These are phyloP conservation scores for Acronicta alni DNA, from an alignment of 2,888 invertebrate genomes.

Conservation along the genomic window DNA sequence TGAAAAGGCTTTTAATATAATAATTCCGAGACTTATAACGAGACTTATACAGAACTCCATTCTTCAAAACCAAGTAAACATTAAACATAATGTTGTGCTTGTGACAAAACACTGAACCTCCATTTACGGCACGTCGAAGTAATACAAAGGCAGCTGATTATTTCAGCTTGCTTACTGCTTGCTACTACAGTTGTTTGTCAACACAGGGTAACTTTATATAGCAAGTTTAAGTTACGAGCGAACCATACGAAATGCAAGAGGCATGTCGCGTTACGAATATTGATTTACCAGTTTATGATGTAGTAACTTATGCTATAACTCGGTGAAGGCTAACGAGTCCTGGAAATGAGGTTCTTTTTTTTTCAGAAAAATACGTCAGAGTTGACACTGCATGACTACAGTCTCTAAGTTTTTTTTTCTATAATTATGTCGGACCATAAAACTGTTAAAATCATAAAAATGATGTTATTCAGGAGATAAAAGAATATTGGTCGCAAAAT, in stretches of 20 bases:
- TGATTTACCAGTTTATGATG: slow-evolving; percentile 45
- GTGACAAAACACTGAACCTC: slow-evolving; percentile 7
- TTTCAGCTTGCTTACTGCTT: slow-evolving; percentile 37
- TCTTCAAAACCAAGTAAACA: slow-evolving; percentile 18
- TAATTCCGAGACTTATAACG: too few relatives aligned
- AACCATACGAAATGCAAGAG: slow-evolving; percentile 42
- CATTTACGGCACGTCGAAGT: slow-evolving; percentile 25
- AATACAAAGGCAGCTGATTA: slow-evolving; percentile 40
- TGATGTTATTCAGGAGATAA: too few relatives aligned
- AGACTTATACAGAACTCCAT: background rate
- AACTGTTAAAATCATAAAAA: too few relatives aligned
- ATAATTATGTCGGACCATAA: too few relatives aligned
- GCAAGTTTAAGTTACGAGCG: slow-evolving; percentile 44
- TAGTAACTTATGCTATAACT: slow-evolving; percentile 18
- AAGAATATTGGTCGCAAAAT: too few relatives aligned
- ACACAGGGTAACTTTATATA: slow-evolving; percentile 47
- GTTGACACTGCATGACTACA: too few relatives aligned
- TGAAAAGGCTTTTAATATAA: too few relatives aligned
- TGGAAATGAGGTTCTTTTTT: background rate
- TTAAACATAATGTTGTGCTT: slow-evolving; percentile 12
- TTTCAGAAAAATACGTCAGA: background rate
- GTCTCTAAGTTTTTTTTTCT: too few relatives aligned
- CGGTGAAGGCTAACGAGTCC: background rate
- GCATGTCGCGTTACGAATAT: slow-evolving; percentile 47
- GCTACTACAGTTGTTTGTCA: slow-evolving; percentile 38